Conservation (phyloP, 2,888 invertebrate species). For the Phragmatobia fuliginosa region DNA sequence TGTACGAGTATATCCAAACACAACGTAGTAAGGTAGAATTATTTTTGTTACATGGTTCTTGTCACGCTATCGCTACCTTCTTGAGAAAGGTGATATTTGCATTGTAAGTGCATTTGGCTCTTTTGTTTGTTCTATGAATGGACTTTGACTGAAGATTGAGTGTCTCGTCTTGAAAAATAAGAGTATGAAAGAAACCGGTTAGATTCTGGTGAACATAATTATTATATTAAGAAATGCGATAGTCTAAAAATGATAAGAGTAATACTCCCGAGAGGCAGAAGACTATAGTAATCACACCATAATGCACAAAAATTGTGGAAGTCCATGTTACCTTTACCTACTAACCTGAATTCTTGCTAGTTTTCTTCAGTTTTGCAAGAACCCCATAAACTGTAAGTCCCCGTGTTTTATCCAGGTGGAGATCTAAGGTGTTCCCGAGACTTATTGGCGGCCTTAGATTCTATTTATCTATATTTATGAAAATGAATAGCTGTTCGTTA, state of each 20-base stretch:
- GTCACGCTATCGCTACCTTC: not conserved
- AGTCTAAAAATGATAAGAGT: no score
- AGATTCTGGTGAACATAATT: no score
- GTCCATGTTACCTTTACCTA: no score
- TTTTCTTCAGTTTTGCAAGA: not conserved
- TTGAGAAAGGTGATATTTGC: conserved; percentile 1
- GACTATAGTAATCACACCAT: no score
- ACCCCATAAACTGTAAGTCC: not conserved
- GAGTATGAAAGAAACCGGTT: not conserved
- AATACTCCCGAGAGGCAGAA: no score
- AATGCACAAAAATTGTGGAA: no score
- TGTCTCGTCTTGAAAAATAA: not conserved
- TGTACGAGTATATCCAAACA: not conserved
- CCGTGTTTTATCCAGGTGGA: no score
- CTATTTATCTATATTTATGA: no score
- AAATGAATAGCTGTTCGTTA: no score
- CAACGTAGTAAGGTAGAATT: not conserved
- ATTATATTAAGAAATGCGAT: no score
- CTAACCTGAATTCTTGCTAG: no score
- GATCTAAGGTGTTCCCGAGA: no score
- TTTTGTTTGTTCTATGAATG: conserved; percentile 1
- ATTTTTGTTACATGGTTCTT: not conserved
- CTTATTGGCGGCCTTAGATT: not conserved
- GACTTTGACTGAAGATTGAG: not conserved
- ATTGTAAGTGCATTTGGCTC: not conserved